Evolutionary conservation across 2,113 vertebrate genomes (phyloP), one percentile per base, ranked within the genome.

Genomic region (Gadus macrocephalus): DNA sequence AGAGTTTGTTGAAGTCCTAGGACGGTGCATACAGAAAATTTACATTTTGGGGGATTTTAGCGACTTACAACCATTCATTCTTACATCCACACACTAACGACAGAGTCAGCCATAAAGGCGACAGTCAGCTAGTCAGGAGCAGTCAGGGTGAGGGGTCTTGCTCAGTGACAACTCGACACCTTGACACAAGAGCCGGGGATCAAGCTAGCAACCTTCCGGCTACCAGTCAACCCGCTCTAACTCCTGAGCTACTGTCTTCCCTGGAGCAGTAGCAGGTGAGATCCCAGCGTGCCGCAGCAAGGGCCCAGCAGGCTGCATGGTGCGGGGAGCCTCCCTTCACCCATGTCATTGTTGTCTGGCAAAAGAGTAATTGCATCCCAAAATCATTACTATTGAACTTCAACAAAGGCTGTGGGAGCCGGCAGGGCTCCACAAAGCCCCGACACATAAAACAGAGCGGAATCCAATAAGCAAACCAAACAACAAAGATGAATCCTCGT

Each of bases 401-500:
- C 74, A 65, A 80, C 55, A 80, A 74, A 80, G 66, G 58, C 42
- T 49, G 9, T 49, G 42, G 42, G 11, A 11, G 73, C 74, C 55
- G 69, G 65, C 67, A 58, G 76, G 75, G 70, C 55, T 17, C 31
- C 53, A 82, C 68, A 49, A 65, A 55, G 74, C 76, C 73, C 74
- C 69, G 64, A 64, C 58, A 77, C 76, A 75, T 69, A 74, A 85
- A 85, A 84, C 72, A 64, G 71, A 81, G 68, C 68, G 61, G 81
- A 85, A 76, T 83, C 70, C 67, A 81, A 83, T 69, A 76, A 73
- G 66, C 75, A 27, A 58, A 31, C 56, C 70, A 22, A 66, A 63
- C 74, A 86, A 83, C 77, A 78, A 25, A 74, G 70, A 82, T 68
- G 31, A 75, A 81, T 80, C 74, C 77, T 80, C 27, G 55, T 60